Percentiles rank a stretch among this genome's conserved stretches.
Evolutionary conservation across 2,888 invertebrate genomes (phyloP).

Genomic region (Drosophila phalerata): DNA sequence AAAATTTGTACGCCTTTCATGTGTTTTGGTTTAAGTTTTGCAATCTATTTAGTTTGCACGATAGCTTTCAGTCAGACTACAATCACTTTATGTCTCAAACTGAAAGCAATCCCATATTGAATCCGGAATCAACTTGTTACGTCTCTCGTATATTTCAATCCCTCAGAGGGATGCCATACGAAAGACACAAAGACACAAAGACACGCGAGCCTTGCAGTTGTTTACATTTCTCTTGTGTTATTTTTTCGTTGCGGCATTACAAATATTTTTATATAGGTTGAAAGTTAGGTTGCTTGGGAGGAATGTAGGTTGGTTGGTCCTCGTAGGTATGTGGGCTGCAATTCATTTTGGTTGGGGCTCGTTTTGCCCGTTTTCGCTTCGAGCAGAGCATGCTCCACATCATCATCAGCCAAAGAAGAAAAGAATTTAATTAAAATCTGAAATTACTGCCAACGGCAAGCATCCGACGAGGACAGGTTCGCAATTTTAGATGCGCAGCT

Average conservation of each 20-base stretch:
- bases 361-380: constrained; percentile 40
- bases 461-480: constrained; percentile 49
- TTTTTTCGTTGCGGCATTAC: constrained; percentile 48
- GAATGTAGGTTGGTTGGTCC: constrained; percentile 1
- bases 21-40: constrained; percentile 1
- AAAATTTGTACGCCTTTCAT: not conserved
- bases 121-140: constrained; percentile 32
- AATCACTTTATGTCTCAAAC: constrained; percentile 6
- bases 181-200: constrained; percentile 24
- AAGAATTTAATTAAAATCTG: constrained; percentile 80
- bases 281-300: constrained; percentile 8
- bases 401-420: constrained; percentile 58
- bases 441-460: constrained; percentile 72
- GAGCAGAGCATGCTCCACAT: constrained; percentile 42
- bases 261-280: constrained; percentile 52
- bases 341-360: not conserved
- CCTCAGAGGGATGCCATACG: constrained; percentile 18
- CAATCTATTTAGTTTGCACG: not conserved
- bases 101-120: constrained; percentile 20
- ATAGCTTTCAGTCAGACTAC: not conserved
- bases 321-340: constrained; percentile 44
- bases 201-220: constrained; percentile 35
- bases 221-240: constrained; percentile 46
- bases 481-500: constrained; percentile 64
- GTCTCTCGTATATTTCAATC: constrained; percentile 13